A percentile compares a stretch with the other conserved stretches of the same genome.
Conservation (phyloP, 2,888 invertebrate species). For the Psylliodes chrysocephalus region DNA sequence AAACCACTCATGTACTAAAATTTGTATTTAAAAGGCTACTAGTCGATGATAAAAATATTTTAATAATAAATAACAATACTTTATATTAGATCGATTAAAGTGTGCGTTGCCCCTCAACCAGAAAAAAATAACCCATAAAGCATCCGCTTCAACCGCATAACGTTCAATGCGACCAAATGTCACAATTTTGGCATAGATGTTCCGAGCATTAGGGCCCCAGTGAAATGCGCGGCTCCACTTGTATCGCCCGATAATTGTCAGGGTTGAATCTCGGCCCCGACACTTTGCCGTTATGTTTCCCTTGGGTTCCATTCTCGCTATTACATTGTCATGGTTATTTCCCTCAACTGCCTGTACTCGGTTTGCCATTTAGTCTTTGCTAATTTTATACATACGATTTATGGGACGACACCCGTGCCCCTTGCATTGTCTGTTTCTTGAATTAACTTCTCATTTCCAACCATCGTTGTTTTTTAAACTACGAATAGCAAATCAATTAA, state of each 20-base stretch:
- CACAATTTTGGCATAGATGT: slow-evolving; percentile 27
- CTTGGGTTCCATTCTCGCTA: slow-evolving; percentile 63
- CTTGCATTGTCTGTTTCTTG: background rate
- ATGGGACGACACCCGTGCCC: slow-evolving; percentile 24
- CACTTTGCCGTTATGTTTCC: slow-evolving; percentile 63
- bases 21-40: too few relatives aligned
- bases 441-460: slow-evolving; percentile 16
- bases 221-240: slow-evolving; percentile 45
- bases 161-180: slow-evolving; percentile 31
- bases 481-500: too few relatives aligned
- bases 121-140: background rate
- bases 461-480: too few relatives aligned
- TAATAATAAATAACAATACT: too few relatives aligned
- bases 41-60: too few relatives aligned
- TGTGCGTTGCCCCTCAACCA: too few relatives aligned
- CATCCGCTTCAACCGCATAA: background rate
- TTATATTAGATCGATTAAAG: too few relatives aligned
- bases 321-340: slow-evolving; percentile 58
- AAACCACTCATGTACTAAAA: too few relatives aligned
- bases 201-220: slow-evolving; percentile 32
- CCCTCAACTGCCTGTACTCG: slow-evolving; percentile 38
- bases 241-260: slow-evolving; percentile 60
- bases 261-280: slow-evolving; percentile 57
- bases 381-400: slow-evolving; percentile 46
- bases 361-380: slow-evolving; percentile 37